Evolutionary conservation across 2,797 vertebrate genomes (phyloP).

Genomic region (Lerista edwardsae): DNA sequence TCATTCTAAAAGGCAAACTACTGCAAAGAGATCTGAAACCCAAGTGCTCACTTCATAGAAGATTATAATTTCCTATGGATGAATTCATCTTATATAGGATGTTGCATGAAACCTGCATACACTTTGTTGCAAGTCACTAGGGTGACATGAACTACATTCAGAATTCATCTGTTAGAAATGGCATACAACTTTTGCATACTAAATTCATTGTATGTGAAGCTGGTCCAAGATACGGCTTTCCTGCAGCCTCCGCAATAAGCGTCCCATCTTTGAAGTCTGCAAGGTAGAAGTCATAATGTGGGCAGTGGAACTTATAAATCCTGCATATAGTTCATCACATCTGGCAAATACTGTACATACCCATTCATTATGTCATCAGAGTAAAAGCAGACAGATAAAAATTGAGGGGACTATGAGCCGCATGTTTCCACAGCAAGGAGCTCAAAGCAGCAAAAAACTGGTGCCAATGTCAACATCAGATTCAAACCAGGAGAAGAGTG

Average conservation of each 20-base stretch:
- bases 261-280: neutral
- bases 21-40: neutral
- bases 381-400: neutral
- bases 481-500: neutral
- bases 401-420: too few species aligned
- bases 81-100: too few species aligned
- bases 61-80: neutral
- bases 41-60: neutral
- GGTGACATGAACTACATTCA: neutral
- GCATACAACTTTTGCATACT: too few species aligned
- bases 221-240: neutral
- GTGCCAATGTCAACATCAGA: too few species aligned
- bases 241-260: neutral
- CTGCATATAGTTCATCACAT: neutral
- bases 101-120: neutral
- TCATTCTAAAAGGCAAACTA: neutral
- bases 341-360: neutral
- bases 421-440: neutral
- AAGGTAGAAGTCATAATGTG: neutral
- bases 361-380: neutral
- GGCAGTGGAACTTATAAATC: neutral
- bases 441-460: neutral
- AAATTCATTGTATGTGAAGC: neutral
- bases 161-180: neutral
- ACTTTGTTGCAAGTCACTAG: neutral